Evolutionary conservation across 2,797 vertebrate genomes (phyloP).

Genomic region (Delichon dasypus): DNA sequence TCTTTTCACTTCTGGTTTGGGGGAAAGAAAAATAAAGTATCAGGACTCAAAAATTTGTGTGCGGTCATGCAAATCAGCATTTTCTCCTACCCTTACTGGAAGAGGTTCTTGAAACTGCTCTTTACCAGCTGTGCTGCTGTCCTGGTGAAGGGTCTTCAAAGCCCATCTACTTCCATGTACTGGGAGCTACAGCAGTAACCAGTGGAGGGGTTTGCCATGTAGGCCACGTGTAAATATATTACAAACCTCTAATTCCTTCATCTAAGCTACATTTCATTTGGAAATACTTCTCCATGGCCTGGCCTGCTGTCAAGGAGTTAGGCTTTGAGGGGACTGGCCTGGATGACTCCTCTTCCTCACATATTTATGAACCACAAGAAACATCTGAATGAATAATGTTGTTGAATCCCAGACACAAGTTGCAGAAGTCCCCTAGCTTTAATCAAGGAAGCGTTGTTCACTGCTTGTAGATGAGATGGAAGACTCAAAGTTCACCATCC

Average conservation of each 20-base stretch:
- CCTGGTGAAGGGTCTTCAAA: background rate
- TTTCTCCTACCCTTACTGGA: background rate
- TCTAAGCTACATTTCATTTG: background rate
- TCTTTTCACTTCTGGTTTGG: background rate
- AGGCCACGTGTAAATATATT: background rate
- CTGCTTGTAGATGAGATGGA: background rate
- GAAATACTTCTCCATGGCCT: background rate
- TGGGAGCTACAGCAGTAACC: background rate
- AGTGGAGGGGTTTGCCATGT: background rate
- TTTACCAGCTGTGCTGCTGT: background rate
- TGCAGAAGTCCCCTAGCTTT: background rate
- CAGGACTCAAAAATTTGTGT: background rate
- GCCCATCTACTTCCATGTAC: rapidly evolving
- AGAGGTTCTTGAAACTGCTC: background rate
- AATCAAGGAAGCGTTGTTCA: background rate
- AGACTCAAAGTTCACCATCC: background rate
- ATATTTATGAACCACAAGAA: background rate
- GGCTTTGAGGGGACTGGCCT: background rate
- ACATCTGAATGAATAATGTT: background rate
- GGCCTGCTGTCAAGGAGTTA: background rate
- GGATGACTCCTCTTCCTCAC: background rate
- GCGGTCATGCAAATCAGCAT: background rate
- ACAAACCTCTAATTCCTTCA: background rate
- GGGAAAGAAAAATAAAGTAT: background rate
- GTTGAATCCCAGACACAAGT: background rate